A percentile compares a stretch with the other conserved stretches of the same genome.
Evolutionary conservation across 2,113 vertebrate genomes (phyloP).

Genomic region (Phrynosoma blainvillii): DNA sequence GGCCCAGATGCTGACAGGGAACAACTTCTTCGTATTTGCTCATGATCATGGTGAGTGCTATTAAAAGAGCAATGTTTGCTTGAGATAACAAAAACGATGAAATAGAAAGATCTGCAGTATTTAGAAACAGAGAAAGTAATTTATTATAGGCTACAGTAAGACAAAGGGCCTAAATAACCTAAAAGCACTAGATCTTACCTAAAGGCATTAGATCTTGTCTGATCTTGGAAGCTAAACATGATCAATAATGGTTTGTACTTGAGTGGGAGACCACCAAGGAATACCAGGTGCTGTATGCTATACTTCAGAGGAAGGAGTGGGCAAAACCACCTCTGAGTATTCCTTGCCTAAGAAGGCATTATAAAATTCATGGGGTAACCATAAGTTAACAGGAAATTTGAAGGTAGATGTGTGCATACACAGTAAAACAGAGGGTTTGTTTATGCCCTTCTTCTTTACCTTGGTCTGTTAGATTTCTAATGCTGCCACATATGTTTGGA

Average conservation of each 20-base stretch:
- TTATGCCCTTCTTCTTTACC: neutral
- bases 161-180: neutral
- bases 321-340: too few relatives aligned
- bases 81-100: slow-evolving; percentile 43
- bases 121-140: slow-evolving; percentile 36
- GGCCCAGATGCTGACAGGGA: slow-evolving; percentile 83
- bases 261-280: too few relatives aligned
- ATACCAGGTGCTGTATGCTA: too few relatives aligned
- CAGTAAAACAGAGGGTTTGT: neutral
- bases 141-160: slow-evolving; percentile 41
- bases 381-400: too few relatives aligned
- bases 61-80: slow-evolving; percentile 20
- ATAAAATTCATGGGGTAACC: too few relatives aligned
- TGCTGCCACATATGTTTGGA: neutral
- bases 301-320: too few relatives aligned
- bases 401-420: too few relatives aligned
- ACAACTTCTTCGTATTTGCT: slow-evolving; percentile 88
- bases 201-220: too few relatives aligned
- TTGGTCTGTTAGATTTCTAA: neutral
- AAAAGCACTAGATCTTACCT: too few relatives aligned
- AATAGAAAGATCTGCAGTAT: slow-evolving; percentile 41
- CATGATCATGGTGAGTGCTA: slow-evolving; percentile 93
- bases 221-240: too few relatives aligned
- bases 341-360: too few relatives aligned
- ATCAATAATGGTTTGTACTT: too few relatives aligned